Evolutionary conservation across 2,113 vertebrate genomes (phyloP), one percentile per base, ranked within the genome.

Genomic region (Heterotilapia buettikoferi): DNA sequence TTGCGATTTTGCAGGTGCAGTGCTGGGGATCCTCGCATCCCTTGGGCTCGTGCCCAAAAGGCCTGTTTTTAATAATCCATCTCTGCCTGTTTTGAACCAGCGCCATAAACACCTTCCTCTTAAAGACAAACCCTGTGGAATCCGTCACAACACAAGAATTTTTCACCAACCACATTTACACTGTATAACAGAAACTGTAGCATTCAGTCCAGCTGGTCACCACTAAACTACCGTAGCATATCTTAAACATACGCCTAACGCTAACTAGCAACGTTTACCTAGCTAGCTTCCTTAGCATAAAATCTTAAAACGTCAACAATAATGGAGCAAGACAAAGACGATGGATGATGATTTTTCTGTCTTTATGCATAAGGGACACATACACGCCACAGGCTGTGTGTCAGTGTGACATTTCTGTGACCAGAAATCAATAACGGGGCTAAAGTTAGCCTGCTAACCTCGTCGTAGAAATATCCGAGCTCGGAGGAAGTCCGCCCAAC

Each of bases 391-490:
- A 38, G 0, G 4, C 3, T 21, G 3, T 6, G 3, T 7, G 24
- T 33, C 8, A 3, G 12, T 11, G 31, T 50, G 56, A 86, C 16
- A 54, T 83, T 50, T 9, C 10, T 6, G 21, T 18, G 13, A 18
- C 11, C 33, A 43, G 19, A 76, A 50, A 80, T 71, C 47, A 83
- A 85, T 59, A 87, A 80, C 11, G 40, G 19, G 45, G 92, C 91
- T 94, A 93, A 90, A 84, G 89, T 85, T 94, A 91, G 91, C 89
- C 63, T 26, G 90, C 95, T 95, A 94, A 95, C 93, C 93, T 94
- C 94, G 90, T 93, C 91, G 86, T 59, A 52, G 90, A 85, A 76
- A 83, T 63, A 7, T 82, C 88, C 66, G 89, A 87, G 92, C 89
- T 85, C 85, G 66, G 57, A n/a, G 89, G 92, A 93, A 92, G 87